These are phyloP conservation scores for Euwallacea fornicatus DNA, from an alignment of 1,140 invertebrate species.

Conservation along the genomic window DNA sequence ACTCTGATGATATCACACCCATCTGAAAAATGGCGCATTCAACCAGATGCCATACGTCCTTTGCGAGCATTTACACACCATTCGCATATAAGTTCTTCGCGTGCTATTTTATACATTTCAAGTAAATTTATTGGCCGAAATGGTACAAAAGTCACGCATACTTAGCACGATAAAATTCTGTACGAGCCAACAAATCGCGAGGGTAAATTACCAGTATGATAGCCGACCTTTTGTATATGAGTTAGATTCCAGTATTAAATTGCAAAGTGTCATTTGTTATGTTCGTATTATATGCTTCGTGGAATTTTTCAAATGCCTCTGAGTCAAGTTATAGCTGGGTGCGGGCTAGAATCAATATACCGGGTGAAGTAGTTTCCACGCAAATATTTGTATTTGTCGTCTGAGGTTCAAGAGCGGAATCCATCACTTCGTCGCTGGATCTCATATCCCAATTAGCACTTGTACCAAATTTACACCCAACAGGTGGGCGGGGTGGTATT, in stretches of 20 bases:
- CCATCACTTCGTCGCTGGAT: too few species aligned
- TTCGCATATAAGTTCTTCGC: constrained; percentile 15
- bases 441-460: too few species aligned
- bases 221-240: too few species aligned
- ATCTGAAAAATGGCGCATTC: too few species aligned
- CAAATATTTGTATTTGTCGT: too few species aligned
- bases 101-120: constrained; percentile 27
- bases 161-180: constrained; percentile 22
- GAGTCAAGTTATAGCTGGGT: not conserved
- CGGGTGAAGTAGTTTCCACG: too few species aligned
- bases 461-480: too few species aligned
- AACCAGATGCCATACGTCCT: too few species aligned
- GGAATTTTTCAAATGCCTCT: not conserved
- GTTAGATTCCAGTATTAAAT: not conserved
- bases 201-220: constrained; percentile 18
- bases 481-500: too few species aligned
- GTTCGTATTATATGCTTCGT: constrained; percentile 4
- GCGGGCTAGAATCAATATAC: too few species aligned
- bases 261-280: not conserved
- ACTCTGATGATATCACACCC: too few species aligned
- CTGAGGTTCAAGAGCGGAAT: too few species aligned
- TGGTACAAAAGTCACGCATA: constrained; percentile 30
- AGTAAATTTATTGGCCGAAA: constrained; percentile 24
- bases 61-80: constrained; percentile 4
- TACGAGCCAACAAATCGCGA: constrained; percentile 21